Evolutionary conservation across 1,140 invertebrate species (phyloP), one percentile per base, ranked within the genome.

Genomic region (Euwallacea similis): DNA sequence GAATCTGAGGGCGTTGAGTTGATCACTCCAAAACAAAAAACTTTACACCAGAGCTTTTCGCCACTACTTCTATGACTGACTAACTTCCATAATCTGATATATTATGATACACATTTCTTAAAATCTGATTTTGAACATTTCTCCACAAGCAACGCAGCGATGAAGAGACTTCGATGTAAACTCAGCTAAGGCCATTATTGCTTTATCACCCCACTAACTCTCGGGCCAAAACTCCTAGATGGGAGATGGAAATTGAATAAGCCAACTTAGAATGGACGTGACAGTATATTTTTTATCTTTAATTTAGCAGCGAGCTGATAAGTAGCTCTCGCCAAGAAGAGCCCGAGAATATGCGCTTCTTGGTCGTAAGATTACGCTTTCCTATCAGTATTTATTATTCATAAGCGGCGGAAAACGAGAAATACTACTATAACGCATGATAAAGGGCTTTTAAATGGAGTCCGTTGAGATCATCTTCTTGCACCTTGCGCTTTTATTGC

Each of bases 231-330:
- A 13, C 65, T 56, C 50, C 46, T 43, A 54, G 62, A 73, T 70
- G 64, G 63, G 60, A 76, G 75, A 77, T 79, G 78, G 75, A 80
- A 79, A 80, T 80, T 80, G 76, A 79, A 79, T 80, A 79, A 79
- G 77, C 79, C 75, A 74, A 76, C 73, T 76, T 73, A 76, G 74
- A 79, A 79, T 78, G 77, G 76, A 79, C 76, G 77, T 79, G 79
- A 79, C 77, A 79, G 77, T 78, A 78, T 80, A 81, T 81, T 81
- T 80, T 80, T 81, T 81, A 81, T 81, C 79, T 81, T 79, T 81
- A 81, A 81, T 81, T 81, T 80, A 81, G 79, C 78, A 79, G 76
- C 75, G 65, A 69, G 66, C 78, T 79, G 78, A 80, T 79, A 79
- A 77, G 78, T 78, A 73, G 76, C 74, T 72, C 71, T 76, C 69